Evolutionary conservation across 2,797 vertebrate species (phyloP), one percentile per base, ranked within the genome.

Genomic region (Triplophysa yarkandensis): DNA sequence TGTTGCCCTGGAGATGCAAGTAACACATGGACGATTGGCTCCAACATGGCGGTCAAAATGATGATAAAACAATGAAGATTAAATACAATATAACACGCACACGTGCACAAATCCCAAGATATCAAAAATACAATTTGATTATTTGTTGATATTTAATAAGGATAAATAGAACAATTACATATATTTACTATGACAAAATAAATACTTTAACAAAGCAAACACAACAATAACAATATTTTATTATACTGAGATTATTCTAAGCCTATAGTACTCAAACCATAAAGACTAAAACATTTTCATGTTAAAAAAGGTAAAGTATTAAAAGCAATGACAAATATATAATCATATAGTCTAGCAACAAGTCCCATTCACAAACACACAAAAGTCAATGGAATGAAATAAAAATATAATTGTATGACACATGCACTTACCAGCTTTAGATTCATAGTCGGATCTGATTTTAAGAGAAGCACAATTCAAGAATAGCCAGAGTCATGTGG

Each of bases 401-500:
- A 19, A 23, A 34, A 11, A 9, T 4, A 34, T 16, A 9, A 23
- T 16, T 6, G 6, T 17, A 21, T 30, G 14, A 32, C 2, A 19
- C 8, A 1, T 27, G 8, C 16, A 19, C 72, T 75, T 50, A 75
- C 72, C 64, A 23, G 36, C 21, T 21, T 52, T 6, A 23, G 23
- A 41, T 41, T 75, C 64, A 75, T 75, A 52, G 54, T 39, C 32
- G 43, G 21, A 41, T 55, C 63, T 39, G 28, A 46, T 67, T 68
- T 67, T 32, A 61, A 27, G 54, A 44, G 9, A 11, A 75, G 17
- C 54, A 23, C 28, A n/a, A 55, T 6, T 58, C 36, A 73, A 27
- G 50, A 74, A 48, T 66, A 74, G 43, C 41, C 72, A 2, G 54
- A 39, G 64, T 68, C 58, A 61, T 50, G 64, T 68, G 72, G 64